Evolutionary conservation across 2,113 vertebrate species (phyloP), one percentile per base, ranked within the genome.

Genomic region (Eurypyga helias): DNA sequence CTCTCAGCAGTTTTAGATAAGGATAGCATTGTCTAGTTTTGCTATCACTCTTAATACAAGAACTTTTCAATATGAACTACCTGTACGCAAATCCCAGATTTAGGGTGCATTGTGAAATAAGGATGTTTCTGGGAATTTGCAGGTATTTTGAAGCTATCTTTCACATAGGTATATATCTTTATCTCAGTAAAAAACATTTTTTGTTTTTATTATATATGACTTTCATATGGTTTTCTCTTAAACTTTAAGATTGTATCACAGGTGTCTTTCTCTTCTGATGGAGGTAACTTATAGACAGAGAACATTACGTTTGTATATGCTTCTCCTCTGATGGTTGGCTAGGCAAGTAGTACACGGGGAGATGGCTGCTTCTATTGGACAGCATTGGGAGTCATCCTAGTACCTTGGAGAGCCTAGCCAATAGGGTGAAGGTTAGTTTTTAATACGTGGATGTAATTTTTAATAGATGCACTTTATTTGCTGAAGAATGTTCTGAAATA

Each of bases 361-460:
- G 51, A 26, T 57, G 51, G 33, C 16, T 71, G 21, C 28, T 48
- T 71, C 2, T 33, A 24, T 62, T 82, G 29, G 38, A 55, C 29
- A 65, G 2, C 19, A 6, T 0, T 45, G 18, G 29, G n/a, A 75
- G 23, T 81, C 13, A 18, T 41, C 0, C 0, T 43, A 10, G 31
- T 71, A 41, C 23, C 25, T 69, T 72, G 45, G 28, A 87, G 17
- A 87, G 12, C 51, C 33, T 46, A 33, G 19, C 19, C 61, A 52
- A 14, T 31, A 60, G 33, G 58, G 19, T 43, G 41, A 33, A 73
- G 78, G 19, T 67, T 81, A 33, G 11, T 70, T 90, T 80, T 90
- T 55, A 43, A 16, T 65, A 38, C 21, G 13, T 17, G 10, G 15
- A 25, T 86, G 5, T 36, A 55, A 41, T 73, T 84, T 72, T 65